phyloP scores from a whole-genome alignment of 2,113 vertebrate species.

The Sapayoa aenigma region DNA sequence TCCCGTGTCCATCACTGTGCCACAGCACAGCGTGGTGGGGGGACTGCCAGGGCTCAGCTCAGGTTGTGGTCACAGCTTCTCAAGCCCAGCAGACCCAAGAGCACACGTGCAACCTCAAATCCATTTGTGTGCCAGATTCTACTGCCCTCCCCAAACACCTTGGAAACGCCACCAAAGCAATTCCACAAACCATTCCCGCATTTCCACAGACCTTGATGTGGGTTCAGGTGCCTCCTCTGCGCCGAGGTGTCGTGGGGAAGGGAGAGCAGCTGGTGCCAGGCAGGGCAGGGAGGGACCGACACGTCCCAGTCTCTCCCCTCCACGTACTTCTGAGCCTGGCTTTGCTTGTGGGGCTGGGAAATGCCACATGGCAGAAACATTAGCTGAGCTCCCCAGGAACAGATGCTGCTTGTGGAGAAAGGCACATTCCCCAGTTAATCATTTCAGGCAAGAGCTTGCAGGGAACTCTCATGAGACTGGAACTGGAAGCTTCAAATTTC shows the following conservation, averaged over 20 bases:
- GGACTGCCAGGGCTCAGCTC: neutral
- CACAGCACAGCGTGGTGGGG: neutral
- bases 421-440: neutral
- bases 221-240: neutral
- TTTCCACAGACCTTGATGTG: fast-evolving
- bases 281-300: neutral
- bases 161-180: neutral
- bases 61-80: neutral
- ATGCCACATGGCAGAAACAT: neutral
- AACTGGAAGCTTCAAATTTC: neutral
- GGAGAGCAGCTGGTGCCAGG: neutral
- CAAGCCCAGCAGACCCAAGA: neutral
- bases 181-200: neutral
- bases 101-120: fast-evolving
- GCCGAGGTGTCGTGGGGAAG: neutral
- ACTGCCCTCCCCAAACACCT: fast-evolving
- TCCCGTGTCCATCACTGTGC: fast-evolving
- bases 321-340: neutral
- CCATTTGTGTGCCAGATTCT: no score
- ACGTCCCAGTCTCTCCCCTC: neutral
- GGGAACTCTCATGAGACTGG: neutral
- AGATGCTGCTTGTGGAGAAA: neutral
- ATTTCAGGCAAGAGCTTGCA: neutral
- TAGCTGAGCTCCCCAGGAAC: neutral
- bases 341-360: neutral